Base-by-base conservation (phyloP, 2,797 vertebrate species). In the Sebastes variabilis region DNA sequence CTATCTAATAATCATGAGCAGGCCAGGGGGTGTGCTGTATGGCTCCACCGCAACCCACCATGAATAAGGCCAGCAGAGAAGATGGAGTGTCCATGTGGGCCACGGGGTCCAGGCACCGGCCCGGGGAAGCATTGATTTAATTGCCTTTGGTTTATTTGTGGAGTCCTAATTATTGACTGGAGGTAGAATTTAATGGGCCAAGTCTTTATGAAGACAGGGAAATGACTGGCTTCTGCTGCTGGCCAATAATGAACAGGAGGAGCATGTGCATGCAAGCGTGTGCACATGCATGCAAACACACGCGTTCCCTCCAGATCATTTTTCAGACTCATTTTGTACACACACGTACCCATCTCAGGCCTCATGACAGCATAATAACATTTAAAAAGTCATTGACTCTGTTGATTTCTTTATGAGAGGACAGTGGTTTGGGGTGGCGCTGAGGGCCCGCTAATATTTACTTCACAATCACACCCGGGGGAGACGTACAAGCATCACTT, bases 81-180 rank as follows among this genome's bases (percentile, higher is more conserved):
- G 94, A 95, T 95, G 92, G 92, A 97, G 96, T 95, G 96, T 96
- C 97, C 97, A 96, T 95, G 95, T 96, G 96, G 96, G 96, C 97
- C 96, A 96, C 90, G 91, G 96, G 96, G 97, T 96, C 94, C 93
- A 93, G 95, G 92, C 91, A 88, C 89, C 71, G 74, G 86, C 91
- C 94, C 93, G 85, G 91, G 96, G 96, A 96, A 96, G 97, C 97
- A 98, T 98, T 97, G 97, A 98, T 99, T 97, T 99, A 99, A 99
- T 99, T 99, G 97, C 97, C 94, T 96, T 94, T 95, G 96, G 97
- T 98, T 99, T 99, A 99, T 99, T 99, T 98, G 98, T 97, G 96
- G 97, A 97, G 96, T 97, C 96, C 97, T 99, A 98, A 99, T 99
- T 99, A 99, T 98, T 98, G 97, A 98, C 97, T 98, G 96, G 97